Evolutionary conservation across 2,113 vertebrate species (phyloP), one percentile per base, ranked within the genome.

Genomic region (Phasianus colchicus): DNA sequence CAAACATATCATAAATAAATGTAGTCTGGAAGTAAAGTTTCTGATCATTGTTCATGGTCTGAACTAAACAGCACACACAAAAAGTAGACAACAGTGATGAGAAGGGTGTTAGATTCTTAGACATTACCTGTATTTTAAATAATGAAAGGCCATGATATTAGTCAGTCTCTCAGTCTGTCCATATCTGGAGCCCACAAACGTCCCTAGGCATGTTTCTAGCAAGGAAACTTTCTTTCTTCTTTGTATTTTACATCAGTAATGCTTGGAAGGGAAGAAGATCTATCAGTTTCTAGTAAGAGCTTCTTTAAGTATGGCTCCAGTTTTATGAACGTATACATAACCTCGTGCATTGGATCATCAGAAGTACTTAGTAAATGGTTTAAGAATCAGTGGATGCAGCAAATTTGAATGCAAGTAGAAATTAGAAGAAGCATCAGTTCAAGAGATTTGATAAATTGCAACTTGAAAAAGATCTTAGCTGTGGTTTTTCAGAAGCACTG

Each of bases 1-100:
- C 89, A 95, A 95, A 95, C 40, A 72, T 32, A 10, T 74, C 54
- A 69, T 60, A 87, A 93, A 91, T 89, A 95, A 89, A 87, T 72
- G 92, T 34, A 89, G 70, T 75, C 84, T 96, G 84, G 78, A 92
- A 91, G 34, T 85, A 40, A 79, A 58, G 72, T 89, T 91, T 91
- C 40, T 57, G 65, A 60, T 88, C 34, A 5, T 88, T 83, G 65
- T 81, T 80, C 50, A 3, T 36, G 57, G 67, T 13, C 82, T 85
- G 69, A 86, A 85, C 11, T 77, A 24, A 86, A 58, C n/a, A 58
- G 17, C 6, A 15, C 16, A 25, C 36, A 32, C 60, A 71, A 71
- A 13, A 25, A 17, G 45, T 11, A 27, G 80, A 34, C 27, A 83
- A 42, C 48, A 71, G 32, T 47, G 65, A 25, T 57, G 52, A 48